Percentiles rank a stretch among this genome's conserved stretches.
Evolutionary conservation across 2,113 vertebrate genomes (phyloP).

Genomic region (Hemichromis elongatus): DNA sequence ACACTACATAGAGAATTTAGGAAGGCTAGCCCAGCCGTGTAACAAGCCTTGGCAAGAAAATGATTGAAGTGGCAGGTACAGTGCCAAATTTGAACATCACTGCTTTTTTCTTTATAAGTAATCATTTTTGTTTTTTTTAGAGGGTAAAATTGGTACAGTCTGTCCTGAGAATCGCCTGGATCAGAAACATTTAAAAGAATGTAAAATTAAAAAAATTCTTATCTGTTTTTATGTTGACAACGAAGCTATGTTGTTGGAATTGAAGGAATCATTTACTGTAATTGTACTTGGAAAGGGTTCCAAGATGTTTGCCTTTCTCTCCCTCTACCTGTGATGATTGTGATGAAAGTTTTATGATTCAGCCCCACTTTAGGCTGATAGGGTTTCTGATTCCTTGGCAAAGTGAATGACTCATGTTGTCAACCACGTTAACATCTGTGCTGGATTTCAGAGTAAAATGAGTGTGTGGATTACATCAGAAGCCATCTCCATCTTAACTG

Average conservation of each 20-base stretch:
- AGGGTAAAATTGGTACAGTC: background rate
- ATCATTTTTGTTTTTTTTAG: background rate
- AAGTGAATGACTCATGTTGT: slow-evolving; percentile 25
- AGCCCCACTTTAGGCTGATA: background rate
- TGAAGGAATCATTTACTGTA: background rate
- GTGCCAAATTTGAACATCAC: background rate
- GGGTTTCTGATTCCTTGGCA: slow-evolving; percentile 1
- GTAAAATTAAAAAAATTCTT: background rate
- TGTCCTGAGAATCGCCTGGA: background rate
- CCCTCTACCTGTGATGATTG: background rate
- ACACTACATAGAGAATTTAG: background rate
- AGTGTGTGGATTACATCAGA: slow-evolving; percentile 45
- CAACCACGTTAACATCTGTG: slow-evolving; percentile 46
- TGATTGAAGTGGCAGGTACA: background rate
- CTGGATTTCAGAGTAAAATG: slow-evolving; percentile 39
- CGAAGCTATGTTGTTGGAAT: background rate
- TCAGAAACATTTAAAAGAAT: background rate
- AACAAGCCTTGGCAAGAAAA: slow-evolving; percentile 33
- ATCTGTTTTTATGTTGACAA: background rate
- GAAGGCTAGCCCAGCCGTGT: slow-evolving; percentile 11
- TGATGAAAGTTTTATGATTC: background rate
- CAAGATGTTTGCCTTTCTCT: background rate
- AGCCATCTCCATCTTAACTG: slow-evolving; percentile 49
- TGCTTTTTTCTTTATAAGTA: background rate
- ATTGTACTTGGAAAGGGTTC: background rate